Evolutionary conservation across 1,140 invertebrate species (phyloP).

Genomic region (Andrena cerasifolii): DNA sequence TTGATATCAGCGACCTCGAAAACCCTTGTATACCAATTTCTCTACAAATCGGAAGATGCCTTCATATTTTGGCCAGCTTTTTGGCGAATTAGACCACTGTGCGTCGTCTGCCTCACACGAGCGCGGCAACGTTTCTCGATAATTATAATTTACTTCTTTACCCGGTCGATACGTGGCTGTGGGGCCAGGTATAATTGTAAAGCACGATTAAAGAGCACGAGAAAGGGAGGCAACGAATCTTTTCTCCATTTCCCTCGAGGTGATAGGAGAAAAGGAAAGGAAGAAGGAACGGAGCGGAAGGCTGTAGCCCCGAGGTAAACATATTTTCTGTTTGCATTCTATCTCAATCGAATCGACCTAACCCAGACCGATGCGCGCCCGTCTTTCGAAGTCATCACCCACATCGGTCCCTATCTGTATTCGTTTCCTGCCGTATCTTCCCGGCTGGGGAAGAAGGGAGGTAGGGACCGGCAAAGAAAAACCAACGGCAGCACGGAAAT

Average conservation of each 20-base stretch:
- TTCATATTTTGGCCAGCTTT: no score
- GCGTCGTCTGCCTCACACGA: conserved; percentile 12
- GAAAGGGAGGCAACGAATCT: not conserved
- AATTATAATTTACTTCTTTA: conserved; percentile 45
- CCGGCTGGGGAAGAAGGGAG: not conserved
- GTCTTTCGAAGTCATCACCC: conserved; percentile 33
- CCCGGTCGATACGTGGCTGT: conserved; percentile 3
- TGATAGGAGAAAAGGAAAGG: no score
- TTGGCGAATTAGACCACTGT: no score
- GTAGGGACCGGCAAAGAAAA: not conserved
- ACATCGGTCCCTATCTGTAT: conserved; percentile 35
- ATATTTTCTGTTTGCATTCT: conserved; percentile 46
- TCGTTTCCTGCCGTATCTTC: conserved; percentile 10
- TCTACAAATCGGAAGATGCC: no score
- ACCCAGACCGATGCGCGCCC: conserved; percentile 25
- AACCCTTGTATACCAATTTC: no score
- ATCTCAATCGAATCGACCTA: conserved; percentile 39
- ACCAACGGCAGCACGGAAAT: conserved; percentile 39
- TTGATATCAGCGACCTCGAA: no score
- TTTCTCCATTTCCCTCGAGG: not conserved
- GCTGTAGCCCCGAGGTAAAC: conserved; percentile 30
- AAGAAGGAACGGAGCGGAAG: not conserved
- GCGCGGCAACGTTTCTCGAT: conserved; percentile 20
- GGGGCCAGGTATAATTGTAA: conserved; percentile 5
- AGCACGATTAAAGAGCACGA: conserved; percentile 21